phyloP scores from a whole-genome alignment of 1,140 invertebrate genomes.

The Lasaia peninsularis region DNA sequence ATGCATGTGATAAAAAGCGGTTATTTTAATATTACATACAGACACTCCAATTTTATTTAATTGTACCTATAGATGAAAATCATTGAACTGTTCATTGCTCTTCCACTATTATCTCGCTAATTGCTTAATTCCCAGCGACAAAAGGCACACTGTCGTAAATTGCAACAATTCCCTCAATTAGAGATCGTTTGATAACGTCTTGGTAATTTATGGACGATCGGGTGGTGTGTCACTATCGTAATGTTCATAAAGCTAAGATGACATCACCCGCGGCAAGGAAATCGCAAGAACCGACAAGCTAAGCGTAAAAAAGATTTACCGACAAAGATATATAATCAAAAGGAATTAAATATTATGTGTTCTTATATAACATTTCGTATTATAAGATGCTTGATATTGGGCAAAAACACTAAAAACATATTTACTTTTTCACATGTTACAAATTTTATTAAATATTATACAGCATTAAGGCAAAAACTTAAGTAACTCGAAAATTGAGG shows the following conservation, averaged over 20 bases:
- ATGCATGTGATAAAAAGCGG: no score
- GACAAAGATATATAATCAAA: not conserved
- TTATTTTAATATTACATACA: no score
- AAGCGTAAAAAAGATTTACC: conserved; percentile 1
- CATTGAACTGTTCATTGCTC: conserved; percentile 18
- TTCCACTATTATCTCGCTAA: conserved; percentile 34
- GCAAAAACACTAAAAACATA: no score
- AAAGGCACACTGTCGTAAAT: conserved; percentile 38
- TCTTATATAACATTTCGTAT: not conserved
- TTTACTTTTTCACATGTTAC: no score
- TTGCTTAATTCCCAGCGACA: conserved; percentile 49
- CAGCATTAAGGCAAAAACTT: no score
- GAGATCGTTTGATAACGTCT: conserved; percentile 51
- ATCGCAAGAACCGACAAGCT: not conserved
- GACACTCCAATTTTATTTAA: no score
- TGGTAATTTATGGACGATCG: conserved; percentile 56
- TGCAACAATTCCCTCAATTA: conserved; percentile 62
- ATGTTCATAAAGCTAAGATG: conserved; percentile 44
- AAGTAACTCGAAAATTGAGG: no score
- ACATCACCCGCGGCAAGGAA: conserved; percentile 33
- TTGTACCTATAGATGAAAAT: no score
- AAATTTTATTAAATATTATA: no score
- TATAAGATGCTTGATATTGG: no score
- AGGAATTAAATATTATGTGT: not conserved
- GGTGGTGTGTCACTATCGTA: conserved; percentile 47